These are phyloP conservation scores for Botia kubotai DNA, from an alignment of 2,797 vertebrate genomes.

Conservation along the genomic window DNA sequence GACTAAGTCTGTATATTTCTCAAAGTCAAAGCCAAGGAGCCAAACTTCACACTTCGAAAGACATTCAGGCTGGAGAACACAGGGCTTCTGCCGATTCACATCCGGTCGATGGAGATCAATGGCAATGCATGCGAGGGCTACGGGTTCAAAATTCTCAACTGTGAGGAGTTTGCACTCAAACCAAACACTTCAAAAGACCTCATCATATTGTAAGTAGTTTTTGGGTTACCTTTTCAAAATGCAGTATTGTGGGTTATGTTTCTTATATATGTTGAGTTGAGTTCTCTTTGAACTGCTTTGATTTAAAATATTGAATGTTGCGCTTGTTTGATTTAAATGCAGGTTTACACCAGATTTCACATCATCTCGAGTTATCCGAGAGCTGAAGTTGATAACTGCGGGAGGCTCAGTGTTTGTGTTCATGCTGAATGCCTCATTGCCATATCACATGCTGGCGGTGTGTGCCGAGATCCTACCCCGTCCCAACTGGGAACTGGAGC, in stretches of 20 bases:
- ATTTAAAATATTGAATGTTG: too few relatives aligned
- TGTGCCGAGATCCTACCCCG: conserved; percentile 94
- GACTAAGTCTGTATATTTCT: conserved; percentile 3
- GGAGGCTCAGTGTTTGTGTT: conserved; percentile 95
- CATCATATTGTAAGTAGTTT: conserved; percentile 89
- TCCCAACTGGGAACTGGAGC: conserved; percentile 94
- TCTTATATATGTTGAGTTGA: not conserved
- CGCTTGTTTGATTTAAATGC: not conserved
- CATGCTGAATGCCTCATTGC: conserved; percentile 93
- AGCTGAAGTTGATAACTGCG: conserved; percentile 90
- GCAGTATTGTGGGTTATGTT: not conserved
- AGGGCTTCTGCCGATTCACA: conserved; percentile 88
- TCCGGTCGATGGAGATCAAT: conserved; percentile 90
- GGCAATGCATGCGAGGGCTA: conserved; percentile 94
- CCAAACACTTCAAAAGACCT: conserved; percentile 95
- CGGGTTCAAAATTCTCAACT: conserved; percentile 97
- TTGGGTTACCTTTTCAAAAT: not conserved
- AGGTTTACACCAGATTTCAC: conserved; percentile 99
- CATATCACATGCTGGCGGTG: conserved; percentile 94
- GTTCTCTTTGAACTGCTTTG: too few relatives aligned
- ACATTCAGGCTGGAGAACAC: conserved; percentile 95
- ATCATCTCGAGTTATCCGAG: conserved; percentile 93
- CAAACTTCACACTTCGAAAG: conserved; percentile 92
- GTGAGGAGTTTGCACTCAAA: conserved; percentile 93
- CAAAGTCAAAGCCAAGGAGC: conserved; percentile 90